Conservation (phyloP, 2,888 invertebrate genomes). For the Neria commutata region DNA sequence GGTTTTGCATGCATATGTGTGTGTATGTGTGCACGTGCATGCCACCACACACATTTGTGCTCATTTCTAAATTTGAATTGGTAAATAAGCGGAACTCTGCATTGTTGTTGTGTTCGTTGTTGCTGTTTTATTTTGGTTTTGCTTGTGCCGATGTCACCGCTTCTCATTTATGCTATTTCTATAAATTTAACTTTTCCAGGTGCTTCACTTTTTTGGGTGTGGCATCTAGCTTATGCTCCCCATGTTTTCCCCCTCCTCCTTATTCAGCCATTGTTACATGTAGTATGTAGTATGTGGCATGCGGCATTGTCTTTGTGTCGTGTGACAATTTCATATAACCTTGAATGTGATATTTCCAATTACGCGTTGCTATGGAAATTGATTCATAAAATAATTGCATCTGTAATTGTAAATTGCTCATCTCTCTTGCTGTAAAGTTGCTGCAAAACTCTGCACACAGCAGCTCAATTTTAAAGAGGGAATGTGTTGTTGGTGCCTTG, state of each 20-base stretch:
- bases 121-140: neutral
- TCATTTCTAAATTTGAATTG: neutral
- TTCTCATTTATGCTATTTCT: neutral
- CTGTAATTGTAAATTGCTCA: too few species aligned
- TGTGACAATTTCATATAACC: neutral
- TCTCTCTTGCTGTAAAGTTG: too few species aligned
- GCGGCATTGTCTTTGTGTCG: neutral
- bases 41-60: too few species aligned
- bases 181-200: neutral
- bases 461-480: too few species aligned
- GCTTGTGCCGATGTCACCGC: neutral
- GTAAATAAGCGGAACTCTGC: neutral
- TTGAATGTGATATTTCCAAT: neutral
- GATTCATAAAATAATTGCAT: neutral
- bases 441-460: too few species aligned
- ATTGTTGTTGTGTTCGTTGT: neutral
- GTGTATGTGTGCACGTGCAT: neutral
- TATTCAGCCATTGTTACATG: too few species aligned
- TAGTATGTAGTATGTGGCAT: neutral
- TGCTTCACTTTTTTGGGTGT: neutral
- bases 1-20: neutral
- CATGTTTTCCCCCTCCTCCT: neutral
- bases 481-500: too few species aligned
- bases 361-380: neutral
- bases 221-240: neutral